Evolutionary conservation across 2,113 vertebrate genomes (phyloP).

Genomic region (Malurus elegans): DNA sequence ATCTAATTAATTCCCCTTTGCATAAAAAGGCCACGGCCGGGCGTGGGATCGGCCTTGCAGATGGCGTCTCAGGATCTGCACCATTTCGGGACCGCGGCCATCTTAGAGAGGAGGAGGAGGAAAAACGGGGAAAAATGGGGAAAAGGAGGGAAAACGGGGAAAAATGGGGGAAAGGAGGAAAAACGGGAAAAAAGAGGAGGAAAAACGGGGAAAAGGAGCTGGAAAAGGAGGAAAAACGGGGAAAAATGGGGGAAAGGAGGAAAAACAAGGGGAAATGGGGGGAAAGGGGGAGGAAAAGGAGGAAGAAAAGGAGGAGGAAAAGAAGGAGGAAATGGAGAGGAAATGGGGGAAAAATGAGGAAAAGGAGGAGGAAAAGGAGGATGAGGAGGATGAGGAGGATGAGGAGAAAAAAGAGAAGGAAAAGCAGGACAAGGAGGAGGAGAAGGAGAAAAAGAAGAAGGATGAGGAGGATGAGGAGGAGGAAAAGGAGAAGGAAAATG

Average conservation of each 20-base stretch:
- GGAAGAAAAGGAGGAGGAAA: not conserved
- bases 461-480: not conserved
- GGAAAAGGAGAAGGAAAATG: not conserved
- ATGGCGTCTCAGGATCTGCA: slow-evolving; percentile 73
- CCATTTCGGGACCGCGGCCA: slow-evolving; percentile 76
- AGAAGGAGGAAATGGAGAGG: not conserved
- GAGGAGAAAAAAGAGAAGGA: no score
- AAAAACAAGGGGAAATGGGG: no score
- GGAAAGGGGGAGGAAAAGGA: not conserved
- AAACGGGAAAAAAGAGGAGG: not conserved
- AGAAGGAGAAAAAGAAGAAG: not conserved
- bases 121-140: not conserved
- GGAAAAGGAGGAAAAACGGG: not conserved
- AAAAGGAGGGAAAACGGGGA: not conserved
- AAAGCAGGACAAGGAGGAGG: not conserved
- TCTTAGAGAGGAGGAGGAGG: slow-evolving; percentile 6
- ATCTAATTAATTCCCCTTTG: slow-evolving; percentile 84
- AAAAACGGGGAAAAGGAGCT: not conserved
- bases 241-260: no score
- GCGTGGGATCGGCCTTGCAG: slow-evolving; percentile 77
- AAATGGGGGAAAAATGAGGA: not conserved
- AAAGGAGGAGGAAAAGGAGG: not conserved
- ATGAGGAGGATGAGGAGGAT: not conserved
- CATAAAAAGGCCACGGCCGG: slow-evolving; percentile 73
- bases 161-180: not conserved